phyloP scores from a whole-genome alignment of 2,888 invertebrate genomes.

The Lochmaea crataegi region DNA sequence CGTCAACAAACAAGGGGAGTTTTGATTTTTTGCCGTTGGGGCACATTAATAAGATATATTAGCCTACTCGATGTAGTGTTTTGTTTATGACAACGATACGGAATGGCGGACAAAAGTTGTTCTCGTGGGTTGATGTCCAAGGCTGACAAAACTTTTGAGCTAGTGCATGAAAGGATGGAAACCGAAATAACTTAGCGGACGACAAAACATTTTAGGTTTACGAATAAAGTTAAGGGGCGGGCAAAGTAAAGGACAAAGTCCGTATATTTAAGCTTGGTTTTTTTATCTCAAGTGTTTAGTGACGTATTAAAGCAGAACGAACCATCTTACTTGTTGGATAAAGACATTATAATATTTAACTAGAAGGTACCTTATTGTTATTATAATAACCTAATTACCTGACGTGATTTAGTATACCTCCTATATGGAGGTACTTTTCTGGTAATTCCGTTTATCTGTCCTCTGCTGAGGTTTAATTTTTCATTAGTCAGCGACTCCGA shows the following conservation, averaged over 20 bases:
- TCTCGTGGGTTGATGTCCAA: slow-evolving; percentile 22
- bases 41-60: slow-evolving; percentile 53
- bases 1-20: slow-evolving; percentile 51
- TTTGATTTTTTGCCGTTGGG: slow-evolving; percentile 48
- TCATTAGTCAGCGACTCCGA: no score
- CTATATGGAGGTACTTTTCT: no score
- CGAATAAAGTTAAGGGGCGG: slow-evolving; percentile 18
- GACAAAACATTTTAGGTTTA: slow-evolving; percentile 31
- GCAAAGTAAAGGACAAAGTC: slow-evolving; percentile 23
- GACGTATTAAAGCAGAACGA: not conserved
- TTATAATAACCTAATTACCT: no score
- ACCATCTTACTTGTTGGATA: not conserved
- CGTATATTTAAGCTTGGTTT: slow-evolving; percentile 9
- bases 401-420: no score
- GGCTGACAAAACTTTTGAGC: slow-evolving; percentile 22
- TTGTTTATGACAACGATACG: slow-evolving; percentile 46
- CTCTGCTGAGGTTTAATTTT: no score
- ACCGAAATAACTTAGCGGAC: slow-evolving; percentile 22
- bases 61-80: slow-evolving; percentile 49
- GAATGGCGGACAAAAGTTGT: slow-evolving; percentile 36
- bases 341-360: not conserved
- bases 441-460: no score
- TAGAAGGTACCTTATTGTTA: no score
- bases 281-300: not conserved
- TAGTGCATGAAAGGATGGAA: slow-evolving; percentile 27